Evolutionary conservation across 2,797 vertebrate species (phyloP).

Genomic region (Falco cherrug): DNA sequence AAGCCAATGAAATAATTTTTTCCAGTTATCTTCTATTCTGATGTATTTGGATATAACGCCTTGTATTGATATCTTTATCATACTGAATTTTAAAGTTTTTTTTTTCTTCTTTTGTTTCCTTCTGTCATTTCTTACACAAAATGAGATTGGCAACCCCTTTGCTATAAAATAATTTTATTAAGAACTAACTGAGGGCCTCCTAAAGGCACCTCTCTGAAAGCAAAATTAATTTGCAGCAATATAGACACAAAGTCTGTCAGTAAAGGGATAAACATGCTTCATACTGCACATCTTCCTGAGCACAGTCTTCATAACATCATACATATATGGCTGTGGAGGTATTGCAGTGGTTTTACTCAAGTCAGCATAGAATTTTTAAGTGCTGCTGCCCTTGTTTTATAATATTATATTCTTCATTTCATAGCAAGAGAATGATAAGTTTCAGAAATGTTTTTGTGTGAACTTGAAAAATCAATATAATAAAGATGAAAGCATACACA

Average conservation of each 20-base stretch:
- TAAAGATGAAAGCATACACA: neutral
- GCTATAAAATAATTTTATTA: neutral
- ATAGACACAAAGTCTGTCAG: neutral
- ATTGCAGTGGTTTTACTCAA: neutral
- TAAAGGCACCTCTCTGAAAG: neutral
- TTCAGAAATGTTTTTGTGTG: neutral
- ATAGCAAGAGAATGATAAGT: neutral
- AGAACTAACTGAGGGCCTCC: neutral
- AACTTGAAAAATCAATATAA: conserved; percentile 36
- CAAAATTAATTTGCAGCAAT: neutral
- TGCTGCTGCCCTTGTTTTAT: neutral
- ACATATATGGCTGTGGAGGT: neutral
- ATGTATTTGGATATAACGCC: neutral
- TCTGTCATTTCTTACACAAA: neutral
- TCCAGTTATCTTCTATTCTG: neutral
- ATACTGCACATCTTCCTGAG: neutral
- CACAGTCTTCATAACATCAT: neutral
- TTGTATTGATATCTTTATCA: neutral
- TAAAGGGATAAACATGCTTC: neutral
- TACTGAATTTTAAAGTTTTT: fast-evolving
- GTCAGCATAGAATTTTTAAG: neutral
- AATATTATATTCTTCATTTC: neutral
- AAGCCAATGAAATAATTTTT: neutral
- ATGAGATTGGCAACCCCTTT: neutral
- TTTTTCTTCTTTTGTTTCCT: too few species aligned